Percentiles rank a stretch among this genome's conserved stretches.
phyloP scores from a whole-genome alignment of 2,888 invertebrate genomes.

The Megaustenia siamemsis region DNA sequence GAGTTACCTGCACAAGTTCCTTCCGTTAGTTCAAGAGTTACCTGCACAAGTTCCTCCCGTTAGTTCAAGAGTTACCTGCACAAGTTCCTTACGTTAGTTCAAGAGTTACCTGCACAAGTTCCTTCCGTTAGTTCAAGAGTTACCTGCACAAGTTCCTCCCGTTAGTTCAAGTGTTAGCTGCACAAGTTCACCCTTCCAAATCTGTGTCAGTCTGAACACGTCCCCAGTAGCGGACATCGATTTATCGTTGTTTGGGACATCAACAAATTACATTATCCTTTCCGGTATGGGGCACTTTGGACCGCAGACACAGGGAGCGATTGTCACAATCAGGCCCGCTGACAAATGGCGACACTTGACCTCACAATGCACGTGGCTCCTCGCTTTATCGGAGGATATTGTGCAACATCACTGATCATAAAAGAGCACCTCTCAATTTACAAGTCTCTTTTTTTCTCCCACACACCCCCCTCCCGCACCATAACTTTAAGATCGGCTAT shows the following conservation, averaged over 20 bases:
- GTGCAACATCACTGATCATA: background rate
- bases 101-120: no score
- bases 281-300: background rate
- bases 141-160: no score
- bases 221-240: background rate
- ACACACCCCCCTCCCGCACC: no score
- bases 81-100: no score
- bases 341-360: conserved; percentile 8
- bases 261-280: conserved; percentile 13
- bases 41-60: no score
- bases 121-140: no score
- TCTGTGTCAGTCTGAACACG: background rate
- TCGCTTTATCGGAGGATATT: background rate
- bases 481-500: no score
- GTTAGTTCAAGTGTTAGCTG: no score
- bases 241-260: background rate
- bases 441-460: no score
- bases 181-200: background rate
- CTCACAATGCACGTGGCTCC: background rate
- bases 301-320: background rate
- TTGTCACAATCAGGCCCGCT: background rate
- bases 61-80: no score
- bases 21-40: no score
- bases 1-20: no score
- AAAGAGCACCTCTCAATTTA: background rate